Percentiles rank a stretch among this genome's conserved stretches.
These are phyloP conservation scores for Sebastes matsubarae DNA, from an alignment of 2,797 vertebrate species.

Conservation along the genomic window DNA sequence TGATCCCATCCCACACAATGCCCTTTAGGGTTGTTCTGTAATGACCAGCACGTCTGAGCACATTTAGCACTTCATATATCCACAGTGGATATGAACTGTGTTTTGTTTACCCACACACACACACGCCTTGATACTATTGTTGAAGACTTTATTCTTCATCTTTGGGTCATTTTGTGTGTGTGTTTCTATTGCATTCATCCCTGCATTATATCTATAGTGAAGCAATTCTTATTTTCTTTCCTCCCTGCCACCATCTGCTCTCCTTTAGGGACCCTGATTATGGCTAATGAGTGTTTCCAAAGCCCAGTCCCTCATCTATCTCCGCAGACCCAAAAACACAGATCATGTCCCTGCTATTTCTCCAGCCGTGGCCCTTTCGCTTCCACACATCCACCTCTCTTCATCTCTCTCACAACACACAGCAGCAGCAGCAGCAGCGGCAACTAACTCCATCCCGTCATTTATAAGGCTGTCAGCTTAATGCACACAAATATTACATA, in stretches of 20 bases:
- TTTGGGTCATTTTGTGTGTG: constrained; percentile 23
- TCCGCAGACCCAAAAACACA: constrained; percentile 67
- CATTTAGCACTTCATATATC: constrained; percentile 67
- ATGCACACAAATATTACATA: constrained; percentile 81
- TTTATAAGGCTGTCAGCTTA: constrained; percentile 82
- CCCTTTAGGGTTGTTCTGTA: constrained; percentile 70
- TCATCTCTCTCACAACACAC: constrained; percentile 43
- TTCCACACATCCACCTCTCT: constrained; percentile 60
- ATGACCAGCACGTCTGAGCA: constrained; percentile 69
- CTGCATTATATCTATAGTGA: constrained; percentile 24
- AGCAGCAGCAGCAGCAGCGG: constrained; percentile 27
- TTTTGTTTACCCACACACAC: constrained; percentile 35
- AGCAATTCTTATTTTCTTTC: constrained; percentile 47
- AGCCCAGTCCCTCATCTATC: constrained; percentile 77
- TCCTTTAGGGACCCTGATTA: constrained; percentile 77
- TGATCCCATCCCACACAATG: constrained; percentile 67
- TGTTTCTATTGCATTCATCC: constrained; percentile 9
- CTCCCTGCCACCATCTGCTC: constrained; percentile 72
- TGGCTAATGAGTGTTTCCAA: constrained; percentile 75
- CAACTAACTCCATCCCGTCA: constrained; percentile 64
- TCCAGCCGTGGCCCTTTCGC: constrained; percentile 56
- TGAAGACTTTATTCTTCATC: constrained; percentile 10
- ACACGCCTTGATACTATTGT: not conserved
- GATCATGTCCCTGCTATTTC: constrained; percentile 77
- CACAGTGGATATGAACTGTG: constrained; percentile 25